A percentile compares a stretch with the other conserved stretches of the same genome.
Conservation (phyloP, 1,140 invertebrate genomes). For the Trichomalopsis sarcophagae region DNA sequence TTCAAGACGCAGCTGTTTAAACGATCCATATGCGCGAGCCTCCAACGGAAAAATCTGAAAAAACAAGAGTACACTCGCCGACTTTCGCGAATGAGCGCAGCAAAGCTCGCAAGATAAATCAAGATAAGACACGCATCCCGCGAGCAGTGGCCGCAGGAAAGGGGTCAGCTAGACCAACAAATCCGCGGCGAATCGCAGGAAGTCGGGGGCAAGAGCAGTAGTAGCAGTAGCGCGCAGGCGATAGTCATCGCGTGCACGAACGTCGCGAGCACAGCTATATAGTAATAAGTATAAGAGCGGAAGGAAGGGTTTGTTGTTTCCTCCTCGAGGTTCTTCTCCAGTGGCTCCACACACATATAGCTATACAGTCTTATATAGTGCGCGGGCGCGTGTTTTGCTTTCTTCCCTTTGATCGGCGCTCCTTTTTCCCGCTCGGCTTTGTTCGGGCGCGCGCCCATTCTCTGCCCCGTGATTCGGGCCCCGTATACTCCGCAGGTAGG, state of each 20-base stretch:
- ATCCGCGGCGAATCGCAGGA: background rate
- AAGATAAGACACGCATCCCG: background rate
- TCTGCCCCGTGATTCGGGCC: background rate
- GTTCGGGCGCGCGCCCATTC: constrained; percentile 20
- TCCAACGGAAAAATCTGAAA: too few species aligned
- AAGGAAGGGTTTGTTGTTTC: constrained; percentile 23
- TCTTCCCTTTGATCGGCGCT: constrained; percentile 16
- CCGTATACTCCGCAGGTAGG: constrained; percentile 16
- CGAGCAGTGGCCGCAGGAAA: background rate
- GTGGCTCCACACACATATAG: background rate
- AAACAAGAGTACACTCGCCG: too few species aligned
- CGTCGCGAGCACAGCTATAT: background rate
- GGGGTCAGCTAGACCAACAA: background rate
- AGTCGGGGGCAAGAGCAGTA: background rate
- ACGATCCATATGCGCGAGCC: background rate
- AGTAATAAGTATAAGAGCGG: background rate
- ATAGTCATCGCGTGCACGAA: background rate
- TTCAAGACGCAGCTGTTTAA: constrained; percentile 18
- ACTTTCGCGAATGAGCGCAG: too few species aligned
- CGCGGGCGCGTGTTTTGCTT: constrained; percentile 31
- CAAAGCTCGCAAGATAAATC: background rate
- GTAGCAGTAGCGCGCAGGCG: too few species aligned
- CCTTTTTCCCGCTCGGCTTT: constrained; percentile 16
- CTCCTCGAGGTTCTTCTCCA: background rate
- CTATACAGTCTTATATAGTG: background rate